Base-by-base conservation (phyloP, 1,140 invertebrate genomes). In the Holcopasites calliopsidis region DNA sequence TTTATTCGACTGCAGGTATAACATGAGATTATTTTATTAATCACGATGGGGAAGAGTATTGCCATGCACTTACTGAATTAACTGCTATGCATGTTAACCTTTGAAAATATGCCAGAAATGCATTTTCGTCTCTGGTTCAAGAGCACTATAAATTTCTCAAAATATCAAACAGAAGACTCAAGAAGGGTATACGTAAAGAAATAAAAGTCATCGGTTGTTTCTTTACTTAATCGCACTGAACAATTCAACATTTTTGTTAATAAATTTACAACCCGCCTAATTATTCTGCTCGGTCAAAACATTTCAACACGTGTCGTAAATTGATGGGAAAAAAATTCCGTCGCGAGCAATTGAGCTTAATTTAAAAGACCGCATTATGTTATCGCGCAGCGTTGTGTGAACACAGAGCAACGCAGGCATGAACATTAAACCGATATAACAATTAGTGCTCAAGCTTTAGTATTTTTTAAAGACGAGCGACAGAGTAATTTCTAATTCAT, bases 281-380 rank as follows among this genome's bases (percentile, higher is more conserved):
- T 31, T 21, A 44, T n/a, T 33, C 21, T 11, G 16, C 23, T n/a
- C 13, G 16, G 47, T 31, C 33, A 7, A 57, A 74, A 65, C 26
- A 1, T 73, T 62, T 52, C 10, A 42, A 70, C 21, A 31, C 13
- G 31, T 11, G 18, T 23, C 16, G 6, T 6, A 10, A 26, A 44
- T 21, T 16, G 38, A 64, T 28, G 28, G 28, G 65, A 73, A 65
- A 54, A 40, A 11, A n/a, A 44, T 42, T 65, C 38, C 28, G 23
- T 73, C 49, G 11, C 16, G 40, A 31, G 49, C 61, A 73, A 73
- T 73, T 73, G 71, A 73, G 49, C 28, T 44, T 65, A 73, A 73
- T 73, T 65, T 55, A 55, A 55, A 73, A 65, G 47, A 54, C 49
- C 28, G 11, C n/a, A 26, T 52, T 33, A 44, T 23, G n/a, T 65